A percentile compares a stretch with the other conserved stretches of the same genome.
phyloP scores from a whole-genome alignment of 1,140 invertebrate species.

The Listronotus oregonensis region DNA sequence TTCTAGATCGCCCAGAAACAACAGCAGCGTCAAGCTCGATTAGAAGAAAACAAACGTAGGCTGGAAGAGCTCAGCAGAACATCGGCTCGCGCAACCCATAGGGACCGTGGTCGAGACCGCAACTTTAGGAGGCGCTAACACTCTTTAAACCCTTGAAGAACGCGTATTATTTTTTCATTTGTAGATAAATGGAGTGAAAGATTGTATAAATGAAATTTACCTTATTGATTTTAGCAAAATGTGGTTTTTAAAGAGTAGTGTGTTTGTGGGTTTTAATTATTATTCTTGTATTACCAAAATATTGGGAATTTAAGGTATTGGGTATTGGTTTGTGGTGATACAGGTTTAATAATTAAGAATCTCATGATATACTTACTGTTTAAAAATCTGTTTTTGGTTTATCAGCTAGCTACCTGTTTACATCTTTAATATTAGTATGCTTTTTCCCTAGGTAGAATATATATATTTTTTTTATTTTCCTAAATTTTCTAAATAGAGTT shows the following conservation, averaged over 20 bases:
- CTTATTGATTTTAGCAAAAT: not conserved
- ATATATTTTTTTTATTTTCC: no score
- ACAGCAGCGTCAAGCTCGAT: constrained; percentile 80
- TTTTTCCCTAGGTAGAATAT: no score
- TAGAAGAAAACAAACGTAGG: constrained; percentile 81
- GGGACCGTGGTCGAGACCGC: constrained; percentile 39
- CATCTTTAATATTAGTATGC: no score
- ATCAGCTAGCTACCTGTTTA: no score
- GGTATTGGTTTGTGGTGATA: no score
- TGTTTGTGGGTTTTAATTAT: no score
- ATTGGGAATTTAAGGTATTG: no score
- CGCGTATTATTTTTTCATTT: constrained; percentile 30
- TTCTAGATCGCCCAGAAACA: constrained; percentile 84
- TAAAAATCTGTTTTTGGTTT: not conserved
- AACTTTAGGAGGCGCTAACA: constrained; percentile 39
- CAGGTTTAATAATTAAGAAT: no score
- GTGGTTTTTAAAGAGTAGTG: not conserved
- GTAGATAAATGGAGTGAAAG: constrained; percentile 15
- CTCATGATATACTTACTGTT: not conserved
- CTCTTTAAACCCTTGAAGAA: not conserved
- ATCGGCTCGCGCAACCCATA: constrained; percentile 35
- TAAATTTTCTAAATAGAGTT: no score
- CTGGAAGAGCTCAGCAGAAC: constrained; percentile 68
- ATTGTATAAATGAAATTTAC: not conserved
- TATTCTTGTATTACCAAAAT: no score